Evolutionary conservation across 1,140 invertebrate species (phyloP).

Genomic region (Hydropsyche tenuis): DNA sequence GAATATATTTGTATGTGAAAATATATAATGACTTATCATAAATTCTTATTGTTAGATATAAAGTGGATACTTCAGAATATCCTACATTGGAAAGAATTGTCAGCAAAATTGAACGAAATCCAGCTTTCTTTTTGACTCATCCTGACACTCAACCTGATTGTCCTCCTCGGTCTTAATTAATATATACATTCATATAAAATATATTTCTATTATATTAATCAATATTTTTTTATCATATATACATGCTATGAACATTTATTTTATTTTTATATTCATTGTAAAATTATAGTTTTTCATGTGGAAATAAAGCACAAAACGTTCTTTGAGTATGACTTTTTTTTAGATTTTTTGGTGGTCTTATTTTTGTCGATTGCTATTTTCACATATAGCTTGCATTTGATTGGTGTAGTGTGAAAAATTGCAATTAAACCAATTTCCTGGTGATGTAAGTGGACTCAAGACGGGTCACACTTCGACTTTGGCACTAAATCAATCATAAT

Average conservation of each 20-base stretch:
- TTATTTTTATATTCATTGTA: no score
- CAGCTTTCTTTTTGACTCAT: constrained; percentile 47
- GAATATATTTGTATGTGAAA: no score
- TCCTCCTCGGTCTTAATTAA: constrained; percentile 30
- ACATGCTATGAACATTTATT: no score
- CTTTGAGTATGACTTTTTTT: no score
- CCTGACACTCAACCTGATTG: constrained; percentile 44
- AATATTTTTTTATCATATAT: no score
- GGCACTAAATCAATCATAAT: constrained; percentile 23
- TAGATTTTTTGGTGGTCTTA: no score
- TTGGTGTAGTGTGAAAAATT: not conserved
- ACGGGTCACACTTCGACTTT: not conserved
- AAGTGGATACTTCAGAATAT: constrained; percentile 54
- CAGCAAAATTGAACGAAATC: constrained; percentile 42
- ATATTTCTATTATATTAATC: no score
- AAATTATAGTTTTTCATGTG: no score
- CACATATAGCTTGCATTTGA: no score
- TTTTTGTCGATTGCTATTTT: no score
- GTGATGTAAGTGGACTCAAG: constrained; percentile 11
- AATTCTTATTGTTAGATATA: constrained; percentile 53
- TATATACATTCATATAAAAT: not conserved
- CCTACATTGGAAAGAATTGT: constrained; percentile 50
- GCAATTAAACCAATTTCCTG: not conserved
- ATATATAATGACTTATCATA: no score
- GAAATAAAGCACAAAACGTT: no score